phyloP scores from a whole-genome alignment of 2,797 vertebrate species.

The Myotis pilosus region DNA sequence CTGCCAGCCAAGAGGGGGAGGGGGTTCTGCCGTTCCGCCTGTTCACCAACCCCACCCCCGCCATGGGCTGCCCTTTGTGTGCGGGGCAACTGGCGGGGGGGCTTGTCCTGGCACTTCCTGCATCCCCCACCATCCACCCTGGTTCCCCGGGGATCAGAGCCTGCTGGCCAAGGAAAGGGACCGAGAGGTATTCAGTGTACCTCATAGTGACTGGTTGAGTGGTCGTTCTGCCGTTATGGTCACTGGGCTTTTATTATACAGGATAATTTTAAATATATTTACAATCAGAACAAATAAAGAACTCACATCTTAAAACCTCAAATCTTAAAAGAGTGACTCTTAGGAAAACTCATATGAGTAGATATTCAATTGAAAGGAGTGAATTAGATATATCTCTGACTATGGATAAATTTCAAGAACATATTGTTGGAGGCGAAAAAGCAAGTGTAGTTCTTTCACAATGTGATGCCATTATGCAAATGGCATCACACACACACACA shows the following conservation, averaged over 20 bases:
- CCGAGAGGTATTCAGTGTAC: no score
- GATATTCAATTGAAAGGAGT: background rate
- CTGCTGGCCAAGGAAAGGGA: no score
- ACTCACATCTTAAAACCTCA: background rate
- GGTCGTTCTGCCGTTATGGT: no score
- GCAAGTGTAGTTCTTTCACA: background rate
- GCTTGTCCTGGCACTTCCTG: no score
- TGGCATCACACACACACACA: no score
- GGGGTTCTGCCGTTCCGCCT: no score
- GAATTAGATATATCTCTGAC: background rate
- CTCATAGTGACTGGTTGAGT: no score
- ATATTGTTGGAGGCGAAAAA: background rate
- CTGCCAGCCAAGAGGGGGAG: no score
- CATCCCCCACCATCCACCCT: no score
- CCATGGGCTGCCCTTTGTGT: no score
- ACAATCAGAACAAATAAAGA: background rate
- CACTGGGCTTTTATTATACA: no score
- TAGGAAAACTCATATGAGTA: background rate
- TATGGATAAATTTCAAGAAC: background rate
- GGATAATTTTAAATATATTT: slow-evolving; percentile 6
- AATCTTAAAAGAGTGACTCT: background rate
- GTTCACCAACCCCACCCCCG: fast-evolving
- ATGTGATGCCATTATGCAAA: background rate
- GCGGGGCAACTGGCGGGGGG: no score
- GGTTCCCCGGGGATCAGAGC: fast-evolving